phyloP scores from a whole-genome alignment of 1,140 invertebrate species.

The Drosophila serrata region DNA sequence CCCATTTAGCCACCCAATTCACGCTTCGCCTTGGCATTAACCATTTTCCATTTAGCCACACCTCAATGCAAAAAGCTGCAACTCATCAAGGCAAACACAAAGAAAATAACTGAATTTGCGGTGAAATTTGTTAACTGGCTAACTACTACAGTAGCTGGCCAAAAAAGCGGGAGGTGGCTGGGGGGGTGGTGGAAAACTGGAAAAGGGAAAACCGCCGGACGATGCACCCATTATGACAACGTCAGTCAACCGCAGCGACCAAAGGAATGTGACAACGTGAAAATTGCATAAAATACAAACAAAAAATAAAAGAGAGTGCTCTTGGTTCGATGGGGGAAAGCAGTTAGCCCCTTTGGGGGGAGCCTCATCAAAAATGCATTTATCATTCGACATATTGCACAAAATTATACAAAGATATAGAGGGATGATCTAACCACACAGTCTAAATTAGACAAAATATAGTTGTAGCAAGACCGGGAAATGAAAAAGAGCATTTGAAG shows the following conservation, averaged over 20 bases:
- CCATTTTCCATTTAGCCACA: conserved; percentile 33
- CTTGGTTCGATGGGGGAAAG: conserved; percentile 9
- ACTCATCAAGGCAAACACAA: conserved; percentile 48
- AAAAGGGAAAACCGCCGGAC: conserved; percentile 20
- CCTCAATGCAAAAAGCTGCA: conserved; percentile 30
- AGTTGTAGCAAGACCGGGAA: conserved; percentile 13
- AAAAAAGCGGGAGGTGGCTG: not conserved
- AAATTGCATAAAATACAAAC: conserved; percentile 45
- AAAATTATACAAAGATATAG: conserved; percentile 38
- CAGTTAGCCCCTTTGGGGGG: not conserved
- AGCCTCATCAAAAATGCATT: conserved; percentile 71
- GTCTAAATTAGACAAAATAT: conserved; percentile 45
- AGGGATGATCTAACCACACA: not conserved
- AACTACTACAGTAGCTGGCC: conserved; percentile 12
- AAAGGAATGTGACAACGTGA: conserved; percentile 72
- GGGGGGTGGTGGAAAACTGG: not conserved
- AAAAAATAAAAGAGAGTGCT: conserved; percentile 42
- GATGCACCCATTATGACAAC: conserved; percentile 63
- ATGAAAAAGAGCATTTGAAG: conserved; percentile 36
- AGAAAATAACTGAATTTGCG: conserved; percentile 52
- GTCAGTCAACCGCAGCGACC: conserved; percentile 60
- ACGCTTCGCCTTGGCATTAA: conserved; percentile 27
- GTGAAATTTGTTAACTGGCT: conserved; percentile 52
- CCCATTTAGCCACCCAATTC: conserved; percentile 22
- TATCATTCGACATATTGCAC: conserved; percentile 62